Evolutionary conservation across 2,797 vertebrate genomes (phyloP), one percentile per base, ranked within the genome.

Genomic region (Alectoris magna): DNA sequence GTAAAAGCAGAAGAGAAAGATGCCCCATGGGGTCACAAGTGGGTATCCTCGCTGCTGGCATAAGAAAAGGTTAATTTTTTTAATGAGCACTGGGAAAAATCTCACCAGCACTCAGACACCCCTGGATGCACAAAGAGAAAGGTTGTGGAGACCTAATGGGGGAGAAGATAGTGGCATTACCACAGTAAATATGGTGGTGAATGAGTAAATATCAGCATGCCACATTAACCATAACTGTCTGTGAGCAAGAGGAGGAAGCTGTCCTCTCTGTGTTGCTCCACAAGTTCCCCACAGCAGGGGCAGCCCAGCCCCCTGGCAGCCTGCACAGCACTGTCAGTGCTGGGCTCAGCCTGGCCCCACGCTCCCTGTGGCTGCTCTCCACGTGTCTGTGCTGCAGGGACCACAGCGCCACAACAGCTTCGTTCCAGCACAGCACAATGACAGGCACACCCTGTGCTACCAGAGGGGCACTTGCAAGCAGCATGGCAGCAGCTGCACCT

Each of bases 181-280:
- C 49, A 6, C 2, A 1, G 38, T 5, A 22, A n/a, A 24, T 0
- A 12, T 10, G 38, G 58, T 10, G 39, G n/a, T 7, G 5, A 9
- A 0, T 7, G 43, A 39, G 38, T 44, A 78, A 4, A 18, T 9
- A 2, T 4, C 55, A 19, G 39, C 6, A 5, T 2, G 7, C 38
- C 59, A 8, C 29, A 4, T 38, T 22, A 48, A 29, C 60, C 9
- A 4, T 5, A 22, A 51, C 2, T 15, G 22, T 11, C 27, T 22
- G 34, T 27, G 7, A 10, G 31, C 38, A 27, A 41, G 26, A 58
- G 43, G 1, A 51, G 17, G 63, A 56, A 41, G 11, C 41, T 34
- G 43, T 17, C 66, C 46, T 38, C 26, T 14, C 8, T 29, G 19
- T 4, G 7, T 48, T 58, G 44, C 43, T 53, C 23, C 22, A 21